phyloP scores from a whole-genome alignment of 2,113 vertebrate genomes.

The Gallinago media region DNA sequence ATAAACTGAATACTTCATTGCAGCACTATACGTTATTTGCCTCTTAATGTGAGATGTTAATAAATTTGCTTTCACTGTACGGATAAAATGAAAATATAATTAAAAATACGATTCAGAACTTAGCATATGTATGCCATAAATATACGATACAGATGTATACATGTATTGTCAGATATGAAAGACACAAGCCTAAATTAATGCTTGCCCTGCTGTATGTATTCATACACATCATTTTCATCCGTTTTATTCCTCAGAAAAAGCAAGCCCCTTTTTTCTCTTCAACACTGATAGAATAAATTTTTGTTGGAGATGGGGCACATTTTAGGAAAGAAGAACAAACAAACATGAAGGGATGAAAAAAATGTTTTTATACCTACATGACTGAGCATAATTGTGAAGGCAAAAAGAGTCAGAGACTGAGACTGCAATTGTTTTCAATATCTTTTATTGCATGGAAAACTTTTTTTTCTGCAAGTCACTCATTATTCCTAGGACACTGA shows the following conservation, averaged over 20 bases:
- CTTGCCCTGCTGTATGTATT: background rate
- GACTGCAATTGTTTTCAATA: background rate
- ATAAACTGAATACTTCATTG: background rate
- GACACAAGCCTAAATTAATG: background rate
- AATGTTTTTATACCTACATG: background rate
- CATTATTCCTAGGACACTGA: background rate
- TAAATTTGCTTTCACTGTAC: background rate
- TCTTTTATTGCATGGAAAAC: background rate
- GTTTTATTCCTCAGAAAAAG: background rate
- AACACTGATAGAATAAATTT: background rate
- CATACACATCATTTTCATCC: background rate
- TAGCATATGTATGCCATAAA: background rate
- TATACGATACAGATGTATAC: background rate
- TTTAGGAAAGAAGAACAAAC: background rate
- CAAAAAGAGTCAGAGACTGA: conserved; percentile 41
- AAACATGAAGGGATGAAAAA: background rate
- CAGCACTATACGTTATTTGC: background rate
- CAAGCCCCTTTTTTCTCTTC: background rate
- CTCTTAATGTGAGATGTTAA: background rate
- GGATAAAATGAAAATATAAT: background rate
- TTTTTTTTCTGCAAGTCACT: background rate
- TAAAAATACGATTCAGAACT: background rate
- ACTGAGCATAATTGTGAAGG: conserved; percentile 19
- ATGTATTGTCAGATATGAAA: background rate
- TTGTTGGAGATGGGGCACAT: background rate